Evolutionary conservation across 2,888 invertebrate species (phyloP).

Genomic region (Tipula helvola): DNA sequence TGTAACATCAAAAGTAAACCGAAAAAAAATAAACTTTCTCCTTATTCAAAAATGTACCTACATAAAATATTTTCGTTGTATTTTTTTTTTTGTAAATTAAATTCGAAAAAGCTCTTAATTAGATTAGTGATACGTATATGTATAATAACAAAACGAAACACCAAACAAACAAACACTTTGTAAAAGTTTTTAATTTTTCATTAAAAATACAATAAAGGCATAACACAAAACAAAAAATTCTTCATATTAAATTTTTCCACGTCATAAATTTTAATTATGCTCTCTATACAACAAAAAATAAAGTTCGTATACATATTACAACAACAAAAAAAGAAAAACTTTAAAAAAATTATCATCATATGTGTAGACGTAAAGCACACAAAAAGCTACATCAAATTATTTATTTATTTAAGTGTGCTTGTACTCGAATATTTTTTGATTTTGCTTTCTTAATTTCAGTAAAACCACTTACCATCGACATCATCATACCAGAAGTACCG

Average conservation of each 20-base stretch:
- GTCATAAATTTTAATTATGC: not conserved
- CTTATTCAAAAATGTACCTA: not conserved
- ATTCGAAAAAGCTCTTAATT: not conserved
- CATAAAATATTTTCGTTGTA: not conserved
- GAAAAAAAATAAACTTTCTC: not conserved
- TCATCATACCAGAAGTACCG: conserved; percentile 47
- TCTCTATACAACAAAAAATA: not conserved
- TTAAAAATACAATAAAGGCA: not conserved
- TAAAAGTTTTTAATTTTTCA: not conserved
- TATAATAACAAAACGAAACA: not conserved
- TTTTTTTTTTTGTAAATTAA: not conserved
- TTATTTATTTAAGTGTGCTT: not conserved
- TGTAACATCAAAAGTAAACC: not conserved
- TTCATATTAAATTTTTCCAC: not conserved
- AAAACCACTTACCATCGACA: conserved; percentile 60
- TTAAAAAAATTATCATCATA: not conserved
- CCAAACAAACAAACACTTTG: not conserved
- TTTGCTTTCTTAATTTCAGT: conserved; percentile 38
- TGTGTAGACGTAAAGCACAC: not conserved
- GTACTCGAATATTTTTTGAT: not conserved
- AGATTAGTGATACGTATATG: not conserved
- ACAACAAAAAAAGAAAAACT: not conserved
- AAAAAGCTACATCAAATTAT: not conserved
- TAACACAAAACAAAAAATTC: not conserved
- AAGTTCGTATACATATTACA: not conserved